These are phyloP conservation scores for Egretta garzetta DNA, from an alignment of 2,113 vertebrate species.

Conservation along the genomic window DNA sequence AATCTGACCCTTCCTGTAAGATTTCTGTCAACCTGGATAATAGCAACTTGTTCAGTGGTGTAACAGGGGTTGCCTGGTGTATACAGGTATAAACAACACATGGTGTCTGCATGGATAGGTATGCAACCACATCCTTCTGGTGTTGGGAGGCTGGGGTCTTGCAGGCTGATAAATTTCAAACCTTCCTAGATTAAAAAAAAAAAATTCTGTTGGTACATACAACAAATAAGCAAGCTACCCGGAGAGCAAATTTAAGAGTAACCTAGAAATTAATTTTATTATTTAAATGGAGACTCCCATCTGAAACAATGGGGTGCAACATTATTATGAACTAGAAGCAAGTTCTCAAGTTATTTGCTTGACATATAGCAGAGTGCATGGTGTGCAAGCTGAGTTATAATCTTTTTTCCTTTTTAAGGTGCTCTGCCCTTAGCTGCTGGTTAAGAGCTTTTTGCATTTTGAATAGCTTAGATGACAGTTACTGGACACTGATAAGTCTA, in stretches of 20 bases:
- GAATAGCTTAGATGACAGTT: neutral
- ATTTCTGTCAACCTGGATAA: neutral
- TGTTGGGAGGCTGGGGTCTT: neutral
- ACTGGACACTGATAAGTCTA: neutral
- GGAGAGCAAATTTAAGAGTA: neutral
- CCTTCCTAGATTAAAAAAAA: neutral
- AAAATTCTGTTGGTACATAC: neutral
- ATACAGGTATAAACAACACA: neutral
- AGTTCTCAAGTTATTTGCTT: neutral
- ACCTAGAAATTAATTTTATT: neutral
- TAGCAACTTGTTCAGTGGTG: neutral
- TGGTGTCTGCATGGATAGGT: neutral
- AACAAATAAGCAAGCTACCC: neutral
- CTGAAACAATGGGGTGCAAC: neutral
- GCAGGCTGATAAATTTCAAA: neutral
- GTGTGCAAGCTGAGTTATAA: neutral
- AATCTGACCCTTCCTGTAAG: neutral
- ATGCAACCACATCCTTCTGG: neutral
- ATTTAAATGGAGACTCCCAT: neutral
- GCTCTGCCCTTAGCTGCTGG: neutral
- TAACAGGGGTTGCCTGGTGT: neutral
- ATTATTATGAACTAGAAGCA: neutral
- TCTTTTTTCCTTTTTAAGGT: neutral
- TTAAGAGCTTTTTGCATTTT: neutral
- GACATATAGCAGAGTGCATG: neutral